A percentile compares a stretch with the other conserved stretches of the same genome.
phyloP scores from a whole-genome alignment of 2,797 vertebrate genomes.

The Coracias cyanogaster region DNA sequence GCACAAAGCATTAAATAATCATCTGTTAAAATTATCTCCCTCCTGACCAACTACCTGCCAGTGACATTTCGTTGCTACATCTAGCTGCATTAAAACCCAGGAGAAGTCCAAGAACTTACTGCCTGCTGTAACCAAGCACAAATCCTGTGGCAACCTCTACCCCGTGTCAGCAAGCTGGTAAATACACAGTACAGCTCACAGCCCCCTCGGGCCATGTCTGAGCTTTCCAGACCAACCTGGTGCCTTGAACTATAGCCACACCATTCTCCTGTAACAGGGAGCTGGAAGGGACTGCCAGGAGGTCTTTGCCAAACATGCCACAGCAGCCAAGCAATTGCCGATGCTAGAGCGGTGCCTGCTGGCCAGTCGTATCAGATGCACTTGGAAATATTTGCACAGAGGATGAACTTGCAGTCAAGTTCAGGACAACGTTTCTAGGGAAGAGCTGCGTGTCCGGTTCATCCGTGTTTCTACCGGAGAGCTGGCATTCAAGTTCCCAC shows the following conservation, averaged over 20 bases:
- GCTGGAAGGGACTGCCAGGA: background rate
- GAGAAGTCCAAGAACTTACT: background rate
- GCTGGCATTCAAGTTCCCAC: background rate
- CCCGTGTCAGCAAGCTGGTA: background rate
- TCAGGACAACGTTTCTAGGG: background rate
- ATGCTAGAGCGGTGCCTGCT: constrained; percentile 55
- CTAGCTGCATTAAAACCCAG: background rate
- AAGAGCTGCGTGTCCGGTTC: background rate
- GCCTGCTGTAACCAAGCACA: background rate
- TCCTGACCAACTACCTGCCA: background rate
- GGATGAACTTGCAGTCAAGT: background rate
- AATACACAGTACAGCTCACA: background rate
- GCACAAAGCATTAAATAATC: background rate
- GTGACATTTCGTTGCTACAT: background rate
- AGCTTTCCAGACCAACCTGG: background rate
- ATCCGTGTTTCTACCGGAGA: background rate
- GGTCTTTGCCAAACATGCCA: background rate
- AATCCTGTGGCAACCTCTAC: background rate
- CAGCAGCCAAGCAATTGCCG: background rate
- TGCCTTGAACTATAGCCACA: background rate
- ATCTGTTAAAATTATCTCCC: background rate
- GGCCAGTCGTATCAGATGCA: background rate
- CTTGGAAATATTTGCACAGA: background rate
- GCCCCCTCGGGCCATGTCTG: background rate
- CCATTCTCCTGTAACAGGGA: background rate